A percentile compares a stretch with the other conserved stretches of the same genome.
Conservation (phyloP, 2,888 invertebrate genomes). For the Clivina fossor region DNA sequence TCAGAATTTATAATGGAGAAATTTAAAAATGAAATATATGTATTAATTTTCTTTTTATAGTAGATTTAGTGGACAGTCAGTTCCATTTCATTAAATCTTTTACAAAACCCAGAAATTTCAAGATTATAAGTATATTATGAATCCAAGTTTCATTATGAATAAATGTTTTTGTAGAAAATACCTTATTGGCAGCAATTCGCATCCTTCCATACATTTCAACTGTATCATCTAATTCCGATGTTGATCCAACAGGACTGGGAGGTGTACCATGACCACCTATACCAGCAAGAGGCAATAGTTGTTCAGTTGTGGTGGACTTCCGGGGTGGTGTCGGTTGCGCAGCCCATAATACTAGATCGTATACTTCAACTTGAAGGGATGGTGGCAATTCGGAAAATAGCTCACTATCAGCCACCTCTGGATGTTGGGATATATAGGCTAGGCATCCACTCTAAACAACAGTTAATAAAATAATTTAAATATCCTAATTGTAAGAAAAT, state of each 20-base stretch:
- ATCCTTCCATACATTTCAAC: constrained; percentile 5
- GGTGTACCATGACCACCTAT: not conserved
- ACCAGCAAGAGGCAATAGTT: constrained; percentile 31
- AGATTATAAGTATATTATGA: no score
- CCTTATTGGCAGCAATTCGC: constrained; percentile 1
- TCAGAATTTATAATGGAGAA: no score
- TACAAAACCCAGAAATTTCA: no score
- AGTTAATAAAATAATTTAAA: no score
- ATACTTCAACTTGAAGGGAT: constrained; percentile 61
- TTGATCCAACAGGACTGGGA: constrained; percentile 1
- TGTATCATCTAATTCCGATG: not conserved
- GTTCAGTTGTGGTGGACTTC: constrained; percentile 39
- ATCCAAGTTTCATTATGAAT: no score
- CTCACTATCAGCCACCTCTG: constrained; percentile 58
- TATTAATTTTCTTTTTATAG: no score
- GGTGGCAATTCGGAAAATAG: constrained; percentile 60
- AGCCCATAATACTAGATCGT: constrained; percentile 52
- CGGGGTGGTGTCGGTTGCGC: constrained; percentile 40
- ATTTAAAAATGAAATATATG: no score
- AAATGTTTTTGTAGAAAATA: no score
- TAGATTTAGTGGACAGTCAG: no score
- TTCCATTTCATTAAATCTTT: no score
- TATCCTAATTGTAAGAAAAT: no score
- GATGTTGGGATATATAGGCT: constrained; percentile 58
- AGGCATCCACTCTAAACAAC: constrained; percentile 56